These are phyloP conservation scores for Merops nubicus DNA, from an alignment of 2,113 vertebrate species.

Conservation along the genomic window DNA sequence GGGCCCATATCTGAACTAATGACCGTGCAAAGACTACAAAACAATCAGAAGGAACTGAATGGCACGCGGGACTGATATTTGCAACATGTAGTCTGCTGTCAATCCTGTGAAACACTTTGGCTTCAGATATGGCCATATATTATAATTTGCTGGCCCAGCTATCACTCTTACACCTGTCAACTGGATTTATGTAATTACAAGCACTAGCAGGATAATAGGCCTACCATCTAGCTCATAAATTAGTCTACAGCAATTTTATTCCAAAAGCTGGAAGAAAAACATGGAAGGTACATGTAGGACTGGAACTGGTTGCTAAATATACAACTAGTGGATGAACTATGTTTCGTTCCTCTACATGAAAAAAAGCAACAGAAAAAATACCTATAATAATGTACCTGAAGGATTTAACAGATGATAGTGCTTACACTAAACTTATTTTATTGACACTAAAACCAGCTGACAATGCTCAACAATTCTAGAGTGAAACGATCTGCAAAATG, in stretches of 20 bases:
- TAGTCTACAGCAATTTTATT: neutral
- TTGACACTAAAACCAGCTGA: neutral
- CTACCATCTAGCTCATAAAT: neutral
- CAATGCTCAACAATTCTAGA: neutral
- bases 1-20: neutral
- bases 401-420: neutral
- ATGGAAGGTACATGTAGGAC: neutral
- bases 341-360: neutral
- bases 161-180: neutral
- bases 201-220: neutral
- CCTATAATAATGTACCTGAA: neutral
- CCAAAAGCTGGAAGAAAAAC: neutral
- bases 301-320: neutral
- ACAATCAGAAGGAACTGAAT: neutral
- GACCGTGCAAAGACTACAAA: neutral
- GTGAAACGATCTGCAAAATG: neutral
- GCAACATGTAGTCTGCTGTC: neutral
- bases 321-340: neutral
- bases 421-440: neutral
- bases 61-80: neutral
- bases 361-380: neutral
- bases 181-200: neutral
- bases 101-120: neutral
- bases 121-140: neutral
- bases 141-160: neutral